These are phyloP conservation scores for Rugalucina vietnamica DNA, from an alignment of 2,888 invertebrate species.

Conservation along the genomic window DNA sequence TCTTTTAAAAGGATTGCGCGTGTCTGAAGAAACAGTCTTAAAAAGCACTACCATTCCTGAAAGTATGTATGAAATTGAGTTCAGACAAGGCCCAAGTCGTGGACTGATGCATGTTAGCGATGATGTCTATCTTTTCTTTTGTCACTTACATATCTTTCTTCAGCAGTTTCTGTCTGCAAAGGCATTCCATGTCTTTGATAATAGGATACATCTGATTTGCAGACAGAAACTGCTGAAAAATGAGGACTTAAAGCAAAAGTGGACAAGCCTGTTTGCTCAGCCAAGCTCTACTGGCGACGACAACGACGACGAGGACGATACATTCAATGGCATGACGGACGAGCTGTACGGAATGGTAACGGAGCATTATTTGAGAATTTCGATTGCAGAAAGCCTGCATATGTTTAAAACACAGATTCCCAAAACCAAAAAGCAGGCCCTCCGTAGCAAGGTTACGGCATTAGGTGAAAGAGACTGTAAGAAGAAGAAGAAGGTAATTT, in stretches of 20 bases:
- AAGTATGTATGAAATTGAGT: background rate
- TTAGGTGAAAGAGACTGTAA: background rate
- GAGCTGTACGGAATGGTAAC: background rate
- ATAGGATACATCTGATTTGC: background rate
- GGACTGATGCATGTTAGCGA: background rate
- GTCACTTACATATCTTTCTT: background rate
- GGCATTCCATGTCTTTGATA: background rate
- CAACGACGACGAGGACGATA: background rate
- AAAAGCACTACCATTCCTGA: background rate
- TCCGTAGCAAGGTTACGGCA: background rate
- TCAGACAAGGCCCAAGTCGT: background rate
- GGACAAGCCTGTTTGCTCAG: background rate
- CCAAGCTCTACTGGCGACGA: background rate
- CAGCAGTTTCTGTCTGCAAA: background rate
- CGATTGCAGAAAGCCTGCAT: background rate
- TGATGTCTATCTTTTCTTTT: background rate
- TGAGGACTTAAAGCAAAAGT: background rate
- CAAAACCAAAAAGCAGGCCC: background rate
- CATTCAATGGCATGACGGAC: background rate
- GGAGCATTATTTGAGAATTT: background rate
- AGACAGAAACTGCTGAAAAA: background rate
- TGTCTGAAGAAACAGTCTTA: background rate
- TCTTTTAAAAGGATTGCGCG: background rate
- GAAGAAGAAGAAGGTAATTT: background rate
- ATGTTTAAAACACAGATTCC: background rate